Evolutionary conservation across 2,797 vertebrate species (phyloP).

Genomic region (Atherinosoma microstoma): DNA sequence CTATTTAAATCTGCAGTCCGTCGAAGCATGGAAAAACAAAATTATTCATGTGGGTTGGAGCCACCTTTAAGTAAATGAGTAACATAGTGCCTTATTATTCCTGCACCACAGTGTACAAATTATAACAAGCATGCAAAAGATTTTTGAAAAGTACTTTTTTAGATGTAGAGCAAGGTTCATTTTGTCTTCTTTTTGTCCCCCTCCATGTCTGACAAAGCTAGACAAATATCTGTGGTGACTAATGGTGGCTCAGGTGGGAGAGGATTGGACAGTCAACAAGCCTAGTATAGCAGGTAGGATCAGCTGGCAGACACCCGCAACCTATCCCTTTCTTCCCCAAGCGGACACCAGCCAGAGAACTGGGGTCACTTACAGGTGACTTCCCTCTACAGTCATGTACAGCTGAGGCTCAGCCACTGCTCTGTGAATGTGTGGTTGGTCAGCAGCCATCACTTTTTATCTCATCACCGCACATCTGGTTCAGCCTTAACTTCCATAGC

Average conservation of each 20-base stretch:
- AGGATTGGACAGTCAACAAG: conserved; percentile 50
- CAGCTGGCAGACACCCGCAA: conserved; percentile 61
- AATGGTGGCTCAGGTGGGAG: conserved; percentile 62
- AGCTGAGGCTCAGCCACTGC: conserved; percentile 60
- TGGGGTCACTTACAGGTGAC: conserved; percentile 73
- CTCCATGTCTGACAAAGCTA: neutral
- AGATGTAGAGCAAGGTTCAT: neutral
- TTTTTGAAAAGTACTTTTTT: neutral
- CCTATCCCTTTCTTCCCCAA: conserved; percentile 35
- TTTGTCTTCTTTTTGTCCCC: neutral
- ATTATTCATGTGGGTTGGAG: neutral
- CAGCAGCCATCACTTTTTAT: conserved; percentile 59
- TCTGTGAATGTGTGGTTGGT: conserved; percentile 41
- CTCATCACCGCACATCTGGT: conserved; percentile 53
- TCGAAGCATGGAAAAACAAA: neutral
- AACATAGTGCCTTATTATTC: neutral
- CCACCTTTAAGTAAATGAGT: neutral
- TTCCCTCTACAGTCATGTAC: conserved; percentile 53
- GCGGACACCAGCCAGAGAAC: conserved; percentile 52
- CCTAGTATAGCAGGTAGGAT: conserved; percentile 58
- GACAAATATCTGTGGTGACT: conserved; percentile 18
- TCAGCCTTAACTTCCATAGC: conserved; percentile 33
- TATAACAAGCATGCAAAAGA: conserved; percentile 1
- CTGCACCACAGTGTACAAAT: neutral
- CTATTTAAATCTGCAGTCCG: neutral